Conservation (phyloP, 2,113 vertebrate species). For the Stercorarius parasiticus region DNA sequence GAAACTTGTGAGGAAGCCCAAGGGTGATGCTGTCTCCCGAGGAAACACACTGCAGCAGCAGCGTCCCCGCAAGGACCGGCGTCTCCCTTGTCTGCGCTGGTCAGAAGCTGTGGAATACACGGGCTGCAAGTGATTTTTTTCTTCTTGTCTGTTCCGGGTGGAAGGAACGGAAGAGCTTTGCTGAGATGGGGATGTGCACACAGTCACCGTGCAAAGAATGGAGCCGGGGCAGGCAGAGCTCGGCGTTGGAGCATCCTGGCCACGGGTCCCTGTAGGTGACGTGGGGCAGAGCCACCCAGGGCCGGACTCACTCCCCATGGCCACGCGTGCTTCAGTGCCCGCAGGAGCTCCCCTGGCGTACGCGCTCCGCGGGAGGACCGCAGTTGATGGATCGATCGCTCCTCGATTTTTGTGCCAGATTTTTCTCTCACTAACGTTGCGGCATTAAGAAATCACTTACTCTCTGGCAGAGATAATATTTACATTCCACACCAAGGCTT, state of each 20-base stretch:
- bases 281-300: neutral
- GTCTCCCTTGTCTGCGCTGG: accelerated
- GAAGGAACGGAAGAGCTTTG: neutral
- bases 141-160: accelerated
- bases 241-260: accelerated
- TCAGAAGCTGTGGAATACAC: neutral
- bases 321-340: accelerated
- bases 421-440: neutral
- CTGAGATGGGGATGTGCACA: accelerated
- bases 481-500: conserved; percentile 15
- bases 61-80: accelerated
- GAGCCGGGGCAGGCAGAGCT: neutral
- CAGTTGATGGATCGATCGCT: accelerated
- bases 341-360: neutral
- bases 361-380: neutral
- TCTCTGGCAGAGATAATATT: conserved; percentile 11
- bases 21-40: neutral
- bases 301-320: neutral
- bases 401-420: neutral
- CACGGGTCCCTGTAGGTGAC: neutral
- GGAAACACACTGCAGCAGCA: accelerated
- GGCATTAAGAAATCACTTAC: neutral
- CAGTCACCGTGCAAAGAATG: accelerated
- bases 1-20: neutral
- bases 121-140: neutral